These are phyloP conservation scores for Pomacea canaliculata DNA, from an alignment of 2,888 invertebrate species.

Conservation along the genomic window DNA sequence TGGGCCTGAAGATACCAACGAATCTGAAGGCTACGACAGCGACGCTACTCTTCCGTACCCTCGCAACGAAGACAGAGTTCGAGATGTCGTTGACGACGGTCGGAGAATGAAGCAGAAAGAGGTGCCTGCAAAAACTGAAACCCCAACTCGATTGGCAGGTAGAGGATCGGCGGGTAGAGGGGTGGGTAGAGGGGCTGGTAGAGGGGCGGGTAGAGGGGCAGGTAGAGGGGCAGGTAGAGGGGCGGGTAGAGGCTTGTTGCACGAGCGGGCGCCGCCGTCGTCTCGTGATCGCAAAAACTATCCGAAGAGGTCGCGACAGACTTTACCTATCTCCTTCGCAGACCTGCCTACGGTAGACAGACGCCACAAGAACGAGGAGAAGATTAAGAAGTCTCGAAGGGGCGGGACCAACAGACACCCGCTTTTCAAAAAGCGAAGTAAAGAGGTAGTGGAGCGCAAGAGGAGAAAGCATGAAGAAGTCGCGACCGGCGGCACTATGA, in stretches of 20 bases:
- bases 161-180: neutral
- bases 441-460: neutral
- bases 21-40: slow-evolving; percentile 7
- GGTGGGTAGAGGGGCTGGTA: no score
- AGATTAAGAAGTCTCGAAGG: neutral
- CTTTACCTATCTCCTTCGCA: neutral
- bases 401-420: slow-evolving; percentile 3
- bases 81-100: neutral
- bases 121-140: neutral
- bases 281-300: neutral
- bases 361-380: neutral
- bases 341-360: neutral
- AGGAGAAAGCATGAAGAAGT: neutral
- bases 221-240: neutral
- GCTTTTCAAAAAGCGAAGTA: slow-evolving; percentile 20
- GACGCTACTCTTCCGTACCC: slow-evolving; percentile 21
- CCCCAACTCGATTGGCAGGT: neutral
- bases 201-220: neutral
- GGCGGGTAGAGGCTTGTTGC: neutral
- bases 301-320: slow-evolving; percentile 2
- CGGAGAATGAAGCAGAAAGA: neutral
- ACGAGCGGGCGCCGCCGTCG: neutral
- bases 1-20: neutral
- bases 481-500: no score
- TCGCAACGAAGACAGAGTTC: neutral